Percentiles rank a stretch among this genome's conserved stretches.
Conservation (phyloP, 2,113 vertebrate genomes). For the Phaethornis superciliosus region DNA sequence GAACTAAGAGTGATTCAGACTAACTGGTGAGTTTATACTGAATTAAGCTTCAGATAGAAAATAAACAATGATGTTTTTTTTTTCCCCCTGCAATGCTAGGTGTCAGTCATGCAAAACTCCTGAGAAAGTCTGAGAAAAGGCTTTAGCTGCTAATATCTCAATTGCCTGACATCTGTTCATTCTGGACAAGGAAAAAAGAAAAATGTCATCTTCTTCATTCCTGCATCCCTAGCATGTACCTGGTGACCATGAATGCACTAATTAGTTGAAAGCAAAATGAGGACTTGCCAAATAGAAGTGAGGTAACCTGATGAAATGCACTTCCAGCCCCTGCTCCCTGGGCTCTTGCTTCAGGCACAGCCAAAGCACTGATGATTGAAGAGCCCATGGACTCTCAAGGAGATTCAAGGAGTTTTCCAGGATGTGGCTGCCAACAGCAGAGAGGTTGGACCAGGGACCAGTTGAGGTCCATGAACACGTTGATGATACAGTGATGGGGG, state of each 20-base stretch:
- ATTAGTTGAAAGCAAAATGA: neutral
- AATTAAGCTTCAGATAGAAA: neutral
- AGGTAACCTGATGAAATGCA: neutral
- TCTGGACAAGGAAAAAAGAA: neutral
- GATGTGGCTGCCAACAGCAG: neutral
- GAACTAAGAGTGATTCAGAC: neutral
- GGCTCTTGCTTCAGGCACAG: neutral
- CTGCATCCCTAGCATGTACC: neutral
- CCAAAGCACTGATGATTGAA: neutral
- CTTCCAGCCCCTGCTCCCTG: neutral
- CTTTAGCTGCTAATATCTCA: neutral
- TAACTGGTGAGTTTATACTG: neutral
- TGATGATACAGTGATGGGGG: neutral
- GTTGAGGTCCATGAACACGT: rapidly evolving
- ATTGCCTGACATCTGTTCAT: rapidly evolving
- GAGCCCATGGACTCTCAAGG: neutral
- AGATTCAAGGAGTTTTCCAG: neutral
- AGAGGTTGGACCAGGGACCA: neutral
- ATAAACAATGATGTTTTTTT: neutral
- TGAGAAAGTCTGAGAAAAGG: neutral
- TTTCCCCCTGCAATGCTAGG: neutral
- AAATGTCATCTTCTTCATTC: neutral
- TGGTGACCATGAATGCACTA: rapidly evolving
- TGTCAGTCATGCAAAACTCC: neutral
- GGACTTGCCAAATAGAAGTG: neutral